Conservation (phyloP, 2,797 vertebrate species). For the Muscicapa comitata region DNA sequence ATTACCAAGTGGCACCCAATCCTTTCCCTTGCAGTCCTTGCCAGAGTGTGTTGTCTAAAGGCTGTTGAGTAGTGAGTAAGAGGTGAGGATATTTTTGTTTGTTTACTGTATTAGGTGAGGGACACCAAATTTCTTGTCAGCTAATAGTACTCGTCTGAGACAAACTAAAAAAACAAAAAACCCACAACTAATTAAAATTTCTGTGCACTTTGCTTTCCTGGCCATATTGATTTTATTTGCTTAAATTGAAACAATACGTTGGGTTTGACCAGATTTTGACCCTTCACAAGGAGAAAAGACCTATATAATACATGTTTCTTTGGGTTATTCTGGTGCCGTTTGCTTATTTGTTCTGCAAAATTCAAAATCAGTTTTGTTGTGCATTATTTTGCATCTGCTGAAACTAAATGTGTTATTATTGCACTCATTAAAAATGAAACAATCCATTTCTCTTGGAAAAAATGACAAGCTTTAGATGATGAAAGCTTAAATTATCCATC, state of each 20-base stretch:
- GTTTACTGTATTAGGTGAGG: constrained; percentile 79
- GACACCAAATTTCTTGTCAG: constrained; percentile 78
- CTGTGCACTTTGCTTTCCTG: constrained; percentile 82
- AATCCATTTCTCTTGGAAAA: constrained; percentile 90
- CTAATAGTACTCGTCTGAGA: constrained; percentile 72
- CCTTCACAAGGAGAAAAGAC: constrained; percentile 75
- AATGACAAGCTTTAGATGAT: constrained; percentile 92
- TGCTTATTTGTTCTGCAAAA: constrained; percentile 84
- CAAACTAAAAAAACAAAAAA: constrained; percentile 54
- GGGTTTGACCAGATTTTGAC: constrained; percentile 80
- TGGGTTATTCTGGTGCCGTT: constrained; percentile 77
- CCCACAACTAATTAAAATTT: constrained; percentile 80
- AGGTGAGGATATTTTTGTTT: constrained; percentile 74
- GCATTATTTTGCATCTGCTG: constrained; percentile 86
- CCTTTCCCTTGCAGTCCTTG: constrained; percentile 75
- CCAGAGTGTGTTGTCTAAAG: constrained; percentile 75
- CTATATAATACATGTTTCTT: constrained; percentile 79
- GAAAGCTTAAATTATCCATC: constrained; percentile 96
- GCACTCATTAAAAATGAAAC: constrained; percentile 96
- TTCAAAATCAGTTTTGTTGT: constrained; percentile 84
- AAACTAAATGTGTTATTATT: constrained; percentile 89
- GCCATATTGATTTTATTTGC: constrained; percentile 83
- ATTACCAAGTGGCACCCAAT: constrained; percentile 77
- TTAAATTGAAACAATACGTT: constrained; percentile 81
- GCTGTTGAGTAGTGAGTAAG: constrained; percentile 78